A percentile compares a stretch with the other conserved stretches of the same genome.
Evolutionary conservation across 2,797 vertebrate genomes (phyloP).

Genomic region (Sebastes ruberrimus): DNA sequence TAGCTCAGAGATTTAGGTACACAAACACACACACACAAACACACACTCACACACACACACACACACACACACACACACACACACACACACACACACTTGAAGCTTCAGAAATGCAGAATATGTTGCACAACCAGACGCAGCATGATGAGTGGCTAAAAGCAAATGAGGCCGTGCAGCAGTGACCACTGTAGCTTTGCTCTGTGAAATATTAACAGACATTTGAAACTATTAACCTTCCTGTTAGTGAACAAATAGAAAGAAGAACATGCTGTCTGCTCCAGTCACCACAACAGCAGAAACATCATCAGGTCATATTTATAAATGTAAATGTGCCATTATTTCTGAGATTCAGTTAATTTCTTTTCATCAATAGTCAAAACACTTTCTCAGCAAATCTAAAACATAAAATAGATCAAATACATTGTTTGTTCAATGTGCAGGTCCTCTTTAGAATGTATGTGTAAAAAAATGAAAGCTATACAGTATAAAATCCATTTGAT

Average conservation of each 20-base stretch:
- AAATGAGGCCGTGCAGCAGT: background rate
- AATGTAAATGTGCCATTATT: background rate
- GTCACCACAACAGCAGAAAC: background rate
- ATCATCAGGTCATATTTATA: background rate
- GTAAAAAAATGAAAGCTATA: background rate
- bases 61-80: background rate
- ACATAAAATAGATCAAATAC: background rate
- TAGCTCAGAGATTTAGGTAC: background rate
- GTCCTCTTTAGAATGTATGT: background rate
- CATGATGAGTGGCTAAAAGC: background rate
- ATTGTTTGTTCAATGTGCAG: background rate
- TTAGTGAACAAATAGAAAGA: background rate
- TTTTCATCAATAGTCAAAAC: background rate
- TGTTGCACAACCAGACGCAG: slow-evolving; percentile 11
- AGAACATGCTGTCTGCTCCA: background rate
- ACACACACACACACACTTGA: background rate
- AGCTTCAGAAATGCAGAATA: background rate
- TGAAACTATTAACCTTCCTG: background rate
- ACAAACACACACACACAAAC: background rate
- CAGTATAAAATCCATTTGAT: background rate
- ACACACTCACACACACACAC: background rate
- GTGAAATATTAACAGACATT: slow-evolving; percentile 45
- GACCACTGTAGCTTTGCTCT: slow-evolving; percentile 3
- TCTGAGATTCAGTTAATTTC: background rate
- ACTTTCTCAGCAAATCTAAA: background rate